Conservation (phyloP, 1,140 invertebrate species). For the Sycophila sp. region DNA sequence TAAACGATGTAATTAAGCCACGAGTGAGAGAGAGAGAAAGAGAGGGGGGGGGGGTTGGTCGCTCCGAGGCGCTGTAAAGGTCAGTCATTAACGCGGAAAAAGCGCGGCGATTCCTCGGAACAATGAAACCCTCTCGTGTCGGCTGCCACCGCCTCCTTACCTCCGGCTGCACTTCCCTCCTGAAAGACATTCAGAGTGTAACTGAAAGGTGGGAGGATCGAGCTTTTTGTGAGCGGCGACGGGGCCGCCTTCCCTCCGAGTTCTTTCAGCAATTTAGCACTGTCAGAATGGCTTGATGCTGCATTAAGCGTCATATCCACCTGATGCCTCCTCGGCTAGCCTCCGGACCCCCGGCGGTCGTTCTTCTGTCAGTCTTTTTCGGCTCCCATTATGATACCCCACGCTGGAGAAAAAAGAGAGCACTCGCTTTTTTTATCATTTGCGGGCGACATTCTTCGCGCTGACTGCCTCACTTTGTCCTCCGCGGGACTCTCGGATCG, state of each 20-base stretch:
- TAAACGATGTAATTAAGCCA: slow-evolving; percentile 60
- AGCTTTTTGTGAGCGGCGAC: slow-evolving; percentile 38
- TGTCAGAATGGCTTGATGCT: background rate
- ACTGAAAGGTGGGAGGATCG: slow-evolving; percentile 41
- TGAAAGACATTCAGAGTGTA: slow-evolving; percentile 26
- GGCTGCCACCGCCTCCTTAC: background rate
- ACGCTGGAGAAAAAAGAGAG: no score
- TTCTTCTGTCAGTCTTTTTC: background rate
- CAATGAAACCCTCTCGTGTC: slow-evolving; percentile 50
- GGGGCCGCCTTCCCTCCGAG: background rate
- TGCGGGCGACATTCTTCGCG: background rate
- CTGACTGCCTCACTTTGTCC: background rate
- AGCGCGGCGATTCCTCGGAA: slow-evolving; percentile 47
- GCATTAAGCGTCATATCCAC: slow-evolving; percentile 17
- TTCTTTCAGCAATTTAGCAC: slow-evolving; percentile 28
- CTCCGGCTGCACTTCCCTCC: background rate
- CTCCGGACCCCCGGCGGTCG: no score
- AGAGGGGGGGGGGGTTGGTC: no score
- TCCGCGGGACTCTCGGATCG: background rate
- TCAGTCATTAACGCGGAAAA: slow-evolving; percentile 54
- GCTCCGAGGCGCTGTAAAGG: slow-evolving; percentile 48
- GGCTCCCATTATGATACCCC: no score
- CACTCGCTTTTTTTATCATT: background rate
- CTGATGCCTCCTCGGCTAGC: background rate
- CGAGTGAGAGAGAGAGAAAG: slow-evolving; percentile 36